phyloP scores from a whole-genome alignment of 2,888 invertebrate genomes.

The Coelinius sp. region DNA sequence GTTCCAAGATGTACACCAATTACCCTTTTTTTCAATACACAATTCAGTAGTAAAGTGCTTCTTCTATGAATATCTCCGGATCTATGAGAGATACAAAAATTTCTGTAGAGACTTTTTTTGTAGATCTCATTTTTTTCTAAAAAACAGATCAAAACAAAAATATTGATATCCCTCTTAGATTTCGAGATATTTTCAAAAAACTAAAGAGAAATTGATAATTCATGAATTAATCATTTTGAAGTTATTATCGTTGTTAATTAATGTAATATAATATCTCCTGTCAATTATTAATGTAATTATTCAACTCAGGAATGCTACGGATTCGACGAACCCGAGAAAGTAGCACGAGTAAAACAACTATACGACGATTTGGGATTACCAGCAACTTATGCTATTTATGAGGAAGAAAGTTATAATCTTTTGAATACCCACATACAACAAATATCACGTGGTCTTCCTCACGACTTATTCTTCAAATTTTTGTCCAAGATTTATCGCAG shows the following conservation, averaged over 20 bases:
- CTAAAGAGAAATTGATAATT: too few relatives aligned
- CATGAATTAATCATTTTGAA: background rate
- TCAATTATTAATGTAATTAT: slow-evolving; percentile 26
- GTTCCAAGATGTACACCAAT: too few relatives aligned
- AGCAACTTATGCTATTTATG: slow-evolving; percentile 83
- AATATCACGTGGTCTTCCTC: slow-evolving; percentile 85
- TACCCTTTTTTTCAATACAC: too few relatives aligned
- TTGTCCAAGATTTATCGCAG: slow-evolving; percentile 86
- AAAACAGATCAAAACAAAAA: too few relatives aligned
- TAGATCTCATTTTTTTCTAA: too few relatives aligned
- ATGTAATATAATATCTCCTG: too few relatives aligned
- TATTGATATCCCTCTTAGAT: too few relatives aligned
- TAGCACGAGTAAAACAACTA: slow-evolving; percentile 80
- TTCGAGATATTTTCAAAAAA: too few relatives aligned
- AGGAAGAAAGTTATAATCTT: slow-evolving; percentile 87
- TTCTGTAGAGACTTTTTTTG: too few relatives aligned
- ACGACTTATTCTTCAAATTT: slow-evolving; percentile 86
- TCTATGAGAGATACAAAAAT: too few relatives aligned
- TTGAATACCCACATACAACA: slow-evolving; percentile 88
- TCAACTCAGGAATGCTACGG: slow-evolving; percentile 80
- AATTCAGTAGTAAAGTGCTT: too few relatives aligned
- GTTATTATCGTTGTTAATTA: background rate
- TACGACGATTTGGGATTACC: slow-evolving; percentile 85
- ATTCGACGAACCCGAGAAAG: slow-evolving; percentile 76
- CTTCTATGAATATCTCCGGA: too few relatives aligned